Evolutionary conservation across 2,113 vertebrate species (phyloP), one percentile per base, ranked within the genome.

Genomic region (Odocoileus virginianus): DNA sequence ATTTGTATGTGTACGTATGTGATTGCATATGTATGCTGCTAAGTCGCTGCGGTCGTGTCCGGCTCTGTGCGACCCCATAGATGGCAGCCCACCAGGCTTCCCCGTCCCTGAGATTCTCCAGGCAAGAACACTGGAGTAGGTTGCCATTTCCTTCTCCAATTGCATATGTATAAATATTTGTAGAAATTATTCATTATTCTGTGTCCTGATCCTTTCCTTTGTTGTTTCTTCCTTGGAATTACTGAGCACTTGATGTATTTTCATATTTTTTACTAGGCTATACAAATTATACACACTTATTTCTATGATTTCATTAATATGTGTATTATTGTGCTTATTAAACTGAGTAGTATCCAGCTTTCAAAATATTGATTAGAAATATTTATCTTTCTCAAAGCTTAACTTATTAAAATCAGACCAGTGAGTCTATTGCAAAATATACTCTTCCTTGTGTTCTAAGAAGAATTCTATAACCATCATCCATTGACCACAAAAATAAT

Each of bases 321-420:
- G 11, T 17, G 58, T 54, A 30, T 61, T 61, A 9, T 47, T 82
- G 2, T 25, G 33, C 12, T 64, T 89, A 87, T 92, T 89, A 96
- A 95, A 40, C 17, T 84, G 3, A 60, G 33, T 28, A 97, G 7
- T 50, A 88, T 58, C 15, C 5, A 85, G 19, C 47, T 78, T 92
- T 61, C n/a, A 81, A 92, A 60, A 58, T 94, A 55, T 83, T 95
- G 30, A 64, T 84, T 96, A 36, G 16, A 91, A 84, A 92, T 81
- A 87, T 64, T 89, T 87, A 57, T 82, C 33, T 76, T 95, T 89
- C 61, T 47, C 4, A 81, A 89, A 58, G 87, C 2, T 76, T 90
- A 87, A 95, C 10, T 82, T 23, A 93, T 27, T 55, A 50, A 50
- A 81, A 79, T 92, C 23, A 96, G 33, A 84, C 60, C 13, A 89